Percentiles rank a stretch among this genome's conserved stretches.
Conservation (phyloP, 2,113 vertebrate genomes). For the Amazona vittata region DNA sequence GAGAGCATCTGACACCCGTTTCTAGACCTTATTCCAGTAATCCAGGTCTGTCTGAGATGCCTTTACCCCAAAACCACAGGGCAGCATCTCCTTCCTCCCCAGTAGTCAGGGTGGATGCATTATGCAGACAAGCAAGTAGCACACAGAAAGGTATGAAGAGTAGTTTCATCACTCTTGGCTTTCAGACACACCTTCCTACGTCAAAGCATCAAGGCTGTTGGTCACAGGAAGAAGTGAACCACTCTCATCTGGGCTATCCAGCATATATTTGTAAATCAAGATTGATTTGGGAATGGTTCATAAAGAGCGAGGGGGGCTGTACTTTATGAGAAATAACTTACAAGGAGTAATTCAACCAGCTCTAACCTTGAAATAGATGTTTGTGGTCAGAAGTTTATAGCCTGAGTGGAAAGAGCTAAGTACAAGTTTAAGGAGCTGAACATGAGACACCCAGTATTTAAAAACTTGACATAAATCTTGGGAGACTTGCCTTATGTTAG, state of each 20-base stretch:
- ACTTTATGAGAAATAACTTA: neutral
- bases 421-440: constrained; percentile 3
- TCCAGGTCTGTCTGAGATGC: neutral
- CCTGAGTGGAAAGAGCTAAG: neutral
- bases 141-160: neutral
- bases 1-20: neutral
- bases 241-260: neutral
- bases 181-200: neutral
- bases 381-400: constrained; percentile 15
- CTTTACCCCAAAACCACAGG: neutral
- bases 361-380: constrained; percentile 20
- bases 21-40: neutral
- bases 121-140: neutral
- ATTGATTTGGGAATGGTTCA: constrained; percentile 14
- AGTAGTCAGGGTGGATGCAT: neutral
- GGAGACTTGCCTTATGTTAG: neutral
- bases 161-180: neutral
- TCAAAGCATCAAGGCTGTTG: neutral
- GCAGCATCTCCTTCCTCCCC: neutral
- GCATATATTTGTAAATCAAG: neutral
- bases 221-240: neutral
- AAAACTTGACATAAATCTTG: constrained; percentile 28
- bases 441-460: neutral
- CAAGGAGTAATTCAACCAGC: neutral
- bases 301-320: neutral